Conservation (phyloP, 2,888 invertebrate species). For the Eurytoma adleriae region DNA sequence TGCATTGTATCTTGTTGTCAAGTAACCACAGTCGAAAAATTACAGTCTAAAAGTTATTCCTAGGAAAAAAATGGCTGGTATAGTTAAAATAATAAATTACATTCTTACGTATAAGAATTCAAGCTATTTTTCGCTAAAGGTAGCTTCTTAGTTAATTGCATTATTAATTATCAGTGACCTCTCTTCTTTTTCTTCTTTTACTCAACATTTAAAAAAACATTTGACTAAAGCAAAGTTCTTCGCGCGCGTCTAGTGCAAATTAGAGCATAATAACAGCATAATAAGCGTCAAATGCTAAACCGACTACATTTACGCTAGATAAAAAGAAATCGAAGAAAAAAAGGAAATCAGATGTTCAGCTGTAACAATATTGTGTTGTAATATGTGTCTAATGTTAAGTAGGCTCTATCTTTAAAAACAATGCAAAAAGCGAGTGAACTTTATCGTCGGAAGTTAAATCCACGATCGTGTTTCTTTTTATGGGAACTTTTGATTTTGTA, state of each 20-base stretch:
- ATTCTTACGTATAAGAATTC: constrained; percentile 43
- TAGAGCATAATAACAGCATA: constrained; percentile 51
- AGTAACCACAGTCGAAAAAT: constrained; percentile 37
- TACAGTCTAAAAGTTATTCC: constrained; percentile 46
- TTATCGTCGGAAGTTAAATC: constrained; percentile 8
- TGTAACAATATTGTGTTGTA: constrained; percentile 54
- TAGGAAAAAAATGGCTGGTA: constrained; percentile 44
- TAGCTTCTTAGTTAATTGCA: constrained; percentile 50
- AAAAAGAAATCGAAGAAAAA: constrained; percentile 35
- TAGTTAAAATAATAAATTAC: constrained; percentile 34
- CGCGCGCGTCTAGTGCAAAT: constrained; percentile 46
- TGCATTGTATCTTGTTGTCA: constrained; percentile 51
- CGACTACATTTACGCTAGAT: constrained; percentile 39
- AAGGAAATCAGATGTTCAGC: constrained; percentile 47
- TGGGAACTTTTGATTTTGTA: constrained; percentile 41
- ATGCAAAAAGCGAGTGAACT: constrained; percentile 11
- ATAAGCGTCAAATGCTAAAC: constrained; percentile 27
- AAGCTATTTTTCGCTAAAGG: constrained; percentile 44
- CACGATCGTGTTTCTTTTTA: constrained; percentile 11
- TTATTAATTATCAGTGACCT: constrained; percentile 44
- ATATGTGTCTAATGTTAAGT: constrained; percentile 53
- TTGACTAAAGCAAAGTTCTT: constrained; percentile 48
- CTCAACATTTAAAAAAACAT: constrained; percentile 36
- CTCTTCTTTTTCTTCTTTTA: constrained; percentile 31
- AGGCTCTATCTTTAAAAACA: constrained; percentile 44